Evolutionary conservation across 2,797 vertebrate genomes (phyloP).

Genomic region (Aldrovandia affinis): DNA sequence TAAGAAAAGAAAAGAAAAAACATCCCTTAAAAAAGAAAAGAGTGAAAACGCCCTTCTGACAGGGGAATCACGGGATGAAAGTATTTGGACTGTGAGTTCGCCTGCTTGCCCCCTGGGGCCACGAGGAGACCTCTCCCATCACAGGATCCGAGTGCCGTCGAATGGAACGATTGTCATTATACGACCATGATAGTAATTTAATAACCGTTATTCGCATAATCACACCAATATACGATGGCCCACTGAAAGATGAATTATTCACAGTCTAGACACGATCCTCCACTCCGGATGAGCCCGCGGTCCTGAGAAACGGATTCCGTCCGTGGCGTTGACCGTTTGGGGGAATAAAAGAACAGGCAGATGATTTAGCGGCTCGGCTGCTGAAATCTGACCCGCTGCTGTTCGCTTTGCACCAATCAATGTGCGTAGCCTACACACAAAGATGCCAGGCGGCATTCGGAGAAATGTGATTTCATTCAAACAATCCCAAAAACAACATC

Average conservation of each 20-base stretch:
- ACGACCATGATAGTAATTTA: neutral
- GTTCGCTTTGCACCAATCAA: no score
- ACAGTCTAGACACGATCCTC: neutral
- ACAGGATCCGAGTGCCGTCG: neutral
- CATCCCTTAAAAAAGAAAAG: neutral
- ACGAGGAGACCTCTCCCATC: constrained; percentile 7
- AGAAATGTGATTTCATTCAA: no score
- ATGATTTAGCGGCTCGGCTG: no score
- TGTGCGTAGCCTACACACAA: no score
- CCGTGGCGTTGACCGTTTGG: neutral
- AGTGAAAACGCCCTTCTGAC: neutral
- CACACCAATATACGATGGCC: neutral
- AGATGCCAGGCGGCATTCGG: no score
- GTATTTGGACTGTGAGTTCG: constrained; percentile 59
- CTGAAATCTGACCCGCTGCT: no score
- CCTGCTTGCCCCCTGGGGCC: constrained; percentile 34
- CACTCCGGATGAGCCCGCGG: neutral
- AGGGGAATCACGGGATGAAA: constrained; percentile 66
- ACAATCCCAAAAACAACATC: no score
- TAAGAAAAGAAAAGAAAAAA: neutral
- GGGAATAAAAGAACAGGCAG: neutral
- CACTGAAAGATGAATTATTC: neutral
- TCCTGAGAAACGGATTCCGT: neutral
- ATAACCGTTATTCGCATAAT: neutral
- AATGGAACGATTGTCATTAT: constrained; percentile 15